Conservation (phyloP, 2,113 vertebrate species). For the Stigmatopora argus region DNA sequence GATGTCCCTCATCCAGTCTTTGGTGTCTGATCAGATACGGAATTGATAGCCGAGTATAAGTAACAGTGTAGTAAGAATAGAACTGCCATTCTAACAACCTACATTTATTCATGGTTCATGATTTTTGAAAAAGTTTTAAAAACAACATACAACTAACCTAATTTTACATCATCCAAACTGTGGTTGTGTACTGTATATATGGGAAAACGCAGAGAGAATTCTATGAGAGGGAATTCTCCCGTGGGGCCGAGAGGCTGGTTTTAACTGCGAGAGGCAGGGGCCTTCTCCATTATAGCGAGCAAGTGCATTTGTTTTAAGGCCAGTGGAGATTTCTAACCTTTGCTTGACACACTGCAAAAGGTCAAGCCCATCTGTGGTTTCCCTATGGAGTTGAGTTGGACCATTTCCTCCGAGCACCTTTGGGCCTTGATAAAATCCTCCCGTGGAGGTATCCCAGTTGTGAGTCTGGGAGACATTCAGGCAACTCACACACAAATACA, state of each 20-base stretch:
- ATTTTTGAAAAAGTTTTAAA: conserved; percentile 19
- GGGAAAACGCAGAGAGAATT: conserved; percentile 40
- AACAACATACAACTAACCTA: conserved; percentile 15
- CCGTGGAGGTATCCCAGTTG: conserved; percentile 6
- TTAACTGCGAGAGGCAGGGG: conserved; percentile 53
- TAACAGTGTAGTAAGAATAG: not conserved
- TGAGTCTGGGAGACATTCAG: not conserved
- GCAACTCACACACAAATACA: not conserved
- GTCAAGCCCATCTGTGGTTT: conserved; percentile 64
- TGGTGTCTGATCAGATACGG: conserved; percentile 34
- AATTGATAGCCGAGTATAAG: not conserved
- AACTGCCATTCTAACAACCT: conserved; percentile 6
- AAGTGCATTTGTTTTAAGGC: conserved; percentile 75
- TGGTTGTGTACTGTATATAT: conserved; percentile 10
- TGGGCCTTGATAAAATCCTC: conserved; percentile 28
- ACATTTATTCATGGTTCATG: conserved; percentile 6
- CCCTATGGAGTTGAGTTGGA: conserved; percentile 51
- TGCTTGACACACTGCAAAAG: conserved; percentile 73
- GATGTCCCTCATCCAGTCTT: conserved; percentile 44
- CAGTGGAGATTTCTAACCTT: conserved; percentile 79
- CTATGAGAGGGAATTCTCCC: conserved; percentile 51
- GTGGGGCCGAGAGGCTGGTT: conserved; percentile 51
- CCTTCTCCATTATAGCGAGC: conserved; percentile 72
- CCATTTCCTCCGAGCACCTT: conserved; percentile 44
- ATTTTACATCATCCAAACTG: conserved; percentile 21